Base-by-base conservation (phyloP, 2,797 vertebrate genomes). In the Trichosurus vulpecula region DNA sequence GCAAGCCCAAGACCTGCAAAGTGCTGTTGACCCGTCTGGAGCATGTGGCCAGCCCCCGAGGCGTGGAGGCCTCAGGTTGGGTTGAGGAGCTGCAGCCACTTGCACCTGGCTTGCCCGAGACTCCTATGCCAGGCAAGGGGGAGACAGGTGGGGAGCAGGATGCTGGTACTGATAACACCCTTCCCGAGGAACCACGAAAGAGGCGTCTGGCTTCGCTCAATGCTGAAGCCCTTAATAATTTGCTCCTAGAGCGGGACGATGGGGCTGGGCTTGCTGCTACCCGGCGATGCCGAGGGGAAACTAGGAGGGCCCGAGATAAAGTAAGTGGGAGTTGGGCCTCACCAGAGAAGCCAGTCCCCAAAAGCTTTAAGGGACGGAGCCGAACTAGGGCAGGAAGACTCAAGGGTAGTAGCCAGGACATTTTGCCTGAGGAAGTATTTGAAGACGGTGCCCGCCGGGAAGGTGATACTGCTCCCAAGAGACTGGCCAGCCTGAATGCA, bases 161-260 rank as follows among this genome's bases (percentile, higher is more conserved):
- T 4, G 0, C 95, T 0, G 97, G 98, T 92, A 66, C 94, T 2
- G 98, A 98, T 91, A 97, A 96, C 47, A 52, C 91, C 16, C 96
- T 97, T 92, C 97, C 97, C 0, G 91, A 98, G 0, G 99, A 99
- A 98, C 99, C 99, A 66, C 99, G 99, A 92, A 99, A 99, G 96
- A 99, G 99, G 94, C 99, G 99, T 52, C 98, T 99, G 98, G 99
- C 99, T 90, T 99, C 99, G 52, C 99, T 99, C 41, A 99, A 99
- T 0, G 99, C 99, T 0, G 99, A 99, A 98, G 99, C 99, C 0
- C 99, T 99, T 91, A 99, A 99, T 98, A 99, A 99, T 97, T 97
- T 99, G 98, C 99, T 99, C 90, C 99, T 99, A 5, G 99, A 99
- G 96, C 99, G 99, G 95, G 98, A 99, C 0, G 98, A 99, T 6